These are phyloP conservation scores for Drosophila sp. DNA, from an alignment of 1,140 invertebrate genomes.

Conservation along the genomic window DNA sequence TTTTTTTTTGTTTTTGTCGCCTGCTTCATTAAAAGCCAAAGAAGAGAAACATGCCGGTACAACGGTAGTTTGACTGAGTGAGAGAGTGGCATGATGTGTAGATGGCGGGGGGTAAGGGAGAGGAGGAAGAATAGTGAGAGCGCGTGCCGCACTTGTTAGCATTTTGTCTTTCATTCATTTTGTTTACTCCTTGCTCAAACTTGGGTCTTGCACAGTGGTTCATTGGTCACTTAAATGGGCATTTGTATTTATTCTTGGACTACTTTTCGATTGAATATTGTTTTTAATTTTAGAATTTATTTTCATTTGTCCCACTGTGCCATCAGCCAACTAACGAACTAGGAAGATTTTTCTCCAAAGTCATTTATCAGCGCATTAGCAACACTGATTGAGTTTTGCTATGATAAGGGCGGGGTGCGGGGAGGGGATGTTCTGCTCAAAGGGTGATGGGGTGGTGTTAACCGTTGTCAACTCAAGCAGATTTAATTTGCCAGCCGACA, in stretches of 20 bases:
- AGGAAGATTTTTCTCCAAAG: slow-evolving; percentile 68
- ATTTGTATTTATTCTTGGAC: no score
- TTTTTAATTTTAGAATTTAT: no score
- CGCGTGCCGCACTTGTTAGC: slow-evolving; percentile 49
- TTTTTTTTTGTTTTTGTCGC: slow-evolving; percentile 5
- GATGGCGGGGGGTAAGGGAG: background rate
- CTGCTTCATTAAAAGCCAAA: slow-evolving; percentile 1
- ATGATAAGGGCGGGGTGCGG: background rate
- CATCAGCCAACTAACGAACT: slow-evolving; percentile 33
- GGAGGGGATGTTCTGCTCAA: no score
- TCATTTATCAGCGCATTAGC: slow-evolving; percentile 79
- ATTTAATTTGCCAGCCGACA: slow-evolving; percentile 78
- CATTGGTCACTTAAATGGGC: background rate
- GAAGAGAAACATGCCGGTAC: background rate
- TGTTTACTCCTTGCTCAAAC: background rate
- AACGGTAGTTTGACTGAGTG: background rate
- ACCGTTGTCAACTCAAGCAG: slow-evolving; percentile 80
- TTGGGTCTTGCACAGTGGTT: background rate
- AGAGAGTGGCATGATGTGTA: no score
- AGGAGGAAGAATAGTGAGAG: background rate
- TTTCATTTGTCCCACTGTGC: background rate
- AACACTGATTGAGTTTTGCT: slow-evolving; percentile 63
- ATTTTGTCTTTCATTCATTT: slow-evolving; percentile 33
- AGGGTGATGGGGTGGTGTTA: slow-evolving; percentile 47
- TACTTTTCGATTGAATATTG: no score